A percentile compares a stretch with the other conserved stretches of the same genome.
phyloP scores from a whole-genome alignment of 2,113 vertebrate genomes.

The Hyperoodon ampullatus region DNA sequence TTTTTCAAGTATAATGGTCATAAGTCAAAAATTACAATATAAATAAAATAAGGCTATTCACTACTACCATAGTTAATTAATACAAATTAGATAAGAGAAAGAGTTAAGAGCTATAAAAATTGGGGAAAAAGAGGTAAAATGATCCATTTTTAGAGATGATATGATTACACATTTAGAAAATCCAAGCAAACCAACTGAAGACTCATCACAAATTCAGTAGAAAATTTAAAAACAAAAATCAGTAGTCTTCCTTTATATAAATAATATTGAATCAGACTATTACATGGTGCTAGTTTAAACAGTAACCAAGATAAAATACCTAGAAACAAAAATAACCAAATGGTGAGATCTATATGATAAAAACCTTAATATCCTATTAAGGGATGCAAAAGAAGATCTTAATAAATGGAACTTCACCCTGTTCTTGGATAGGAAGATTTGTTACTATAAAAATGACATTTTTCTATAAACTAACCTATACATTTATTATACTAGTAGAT shows the following conservation, averaged over 20 bases:
- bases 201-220: neutral
- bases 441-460: neutral
- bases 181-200: neutral
- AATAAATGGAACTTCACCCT: neutral
- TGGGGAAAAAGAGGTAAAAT: neutral
- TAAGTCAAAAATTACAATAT: neutral
- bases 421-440: neutral
- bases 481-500: neutral
- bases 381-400: neutral
- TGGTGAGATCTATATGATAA: neutral
- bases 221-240: constrained; percentile 4
- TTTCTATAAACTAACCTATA: neutral
- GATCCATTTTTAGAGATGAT: neutral
- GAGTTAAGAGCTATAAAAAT: neutral
- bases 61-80: neutral
- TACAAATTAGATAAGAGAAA: neutral
- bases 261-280: neutral
- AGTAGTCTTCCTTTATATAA: neutral
- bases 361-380: neutral
- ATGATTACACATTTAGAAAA: neutral
- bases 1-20: neutral
- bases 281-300: neutral
- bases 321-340: constrained; percentile 8
- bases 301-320: neutral
- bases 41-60: neutral